phyloP scores from a whole-genome alignment of 2,797 vertebrate species.

The Cichlasoma orientale region DNA sequence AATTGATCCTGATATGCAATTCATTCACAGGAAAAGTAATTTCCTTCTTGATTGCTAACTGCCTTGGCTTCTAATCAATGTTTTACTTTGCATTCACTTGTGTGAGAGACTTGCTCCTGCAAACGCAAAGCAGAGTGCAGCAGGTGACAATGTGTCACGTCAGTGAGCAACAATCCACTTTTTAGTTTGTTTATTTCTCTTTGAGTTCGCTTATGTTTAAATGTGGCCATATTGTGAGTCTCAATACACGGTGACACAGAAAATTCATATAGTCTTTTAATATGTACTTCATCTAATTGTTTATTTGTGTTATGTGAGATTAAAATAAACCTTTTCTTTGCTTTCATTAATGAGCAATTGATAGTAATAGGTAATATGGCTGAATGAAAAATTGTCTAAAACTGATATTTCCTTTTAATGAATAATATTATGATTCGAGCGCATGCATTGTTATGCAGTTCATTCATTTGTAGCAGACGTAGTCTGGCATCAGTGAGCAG shows the following conservation, averaged over 20 bases:
- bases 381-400: not conserved
- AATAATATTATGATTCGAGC: not conserved
- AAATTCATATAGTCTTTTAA: not conserved
- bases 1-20: slow-evolving; percentile 74
- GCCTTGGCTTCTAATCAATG: slow-evolving; percentile 61
- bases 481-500: not conserved
- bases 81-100: slow-evolving; percentile 53
- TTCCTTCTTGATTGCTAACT: slow-evolving; percentile 70
- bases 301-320: not conserved
- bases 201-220: slow-evolving; percentile 1
- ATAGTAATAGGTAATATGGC: no score
- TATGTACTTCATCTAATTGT: not conserved
- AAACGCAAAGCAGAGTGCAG: slow-evolving; percentile 1
- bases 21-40: slow-evolving; percentile 69
- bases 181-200: slow-evolving; percentile 34
- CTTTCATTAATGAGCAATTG: not conserved
- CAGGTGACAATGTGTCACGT: slow-evolving; percentile 47
- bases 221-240: not conserved
- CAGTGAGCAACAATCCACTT: slow-evolving; percentile 37
- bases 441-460: slow-evolving; percentile 1
- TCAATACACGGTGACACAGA: not conserved
- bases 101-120: slow-evolving; percentile 40
- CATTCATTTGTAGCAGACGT: not conserved
- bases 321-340: slow-evolving; percentile 2
- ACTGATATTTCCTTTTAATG: not conserved